phyloP scores from a whole-genome alignment of 2,888 invertebrate genomes.

The Ectemnius lituratus region DNA sequence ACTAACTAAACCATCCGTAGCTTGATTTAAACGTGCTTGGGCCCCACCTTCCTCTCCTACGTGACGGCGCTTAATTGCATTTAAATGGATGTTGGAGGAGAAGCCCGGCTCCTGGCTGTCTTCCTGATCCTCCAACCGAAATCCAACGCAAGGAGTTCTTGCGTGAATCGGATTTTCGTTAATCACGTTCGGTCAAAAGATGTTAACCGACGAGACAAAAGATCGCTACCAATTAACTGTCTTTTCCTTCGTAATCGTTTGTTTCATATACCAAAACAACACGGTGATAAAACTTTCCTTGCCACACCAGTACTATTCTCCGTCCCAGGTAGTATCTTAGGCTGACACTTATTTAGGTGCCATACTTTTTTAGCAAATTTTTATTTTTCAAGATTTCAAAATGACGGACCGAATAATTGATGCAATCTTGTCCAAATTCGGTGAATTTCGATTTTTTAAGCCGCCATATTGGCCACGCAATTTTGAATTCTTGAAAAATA shows the following conservation, averaged over 20 bases:
- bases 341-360: no score
- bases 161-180: slow-evolving; percentile 51
- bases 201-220: slow-evolving; percentile 55
- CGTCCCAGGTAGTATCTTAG: no score
- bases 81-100: slow-evolving; percentile 57
- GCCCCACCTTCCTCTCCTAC: slow-evolving; percentile 61
- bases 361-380: no score
- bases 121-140: slow-evolving; percentile 41
- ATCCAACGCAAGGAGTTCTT: slow-evolving; percentile 30
- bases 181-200: slow-evolving; percentile 54
- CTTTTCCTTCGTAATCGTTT: slow-evolving; percentile 25
- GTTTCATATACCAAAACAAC: slow-evolving; percentile 31
- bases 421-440: no score
- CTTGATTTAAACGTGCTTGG: slow-evolving; percentile 74
- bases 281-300: neutral
- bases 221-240: slow-evolving; percentile 39
- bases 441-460: no score
- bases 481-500: no score
- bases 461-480: no score
- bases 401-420: no score
- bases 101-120: slow-evolving; percentile 39
- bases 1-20: slow-evolving; percentile 72
- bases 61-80: slow-evolving; percentile 73
- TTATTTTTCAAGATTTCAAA: no score
- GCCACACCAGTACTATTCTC: no score